phyloP scores from a whole-genome alignment of 1,140 invertebrate genomes.

The Glomeris maerens region DNA sequence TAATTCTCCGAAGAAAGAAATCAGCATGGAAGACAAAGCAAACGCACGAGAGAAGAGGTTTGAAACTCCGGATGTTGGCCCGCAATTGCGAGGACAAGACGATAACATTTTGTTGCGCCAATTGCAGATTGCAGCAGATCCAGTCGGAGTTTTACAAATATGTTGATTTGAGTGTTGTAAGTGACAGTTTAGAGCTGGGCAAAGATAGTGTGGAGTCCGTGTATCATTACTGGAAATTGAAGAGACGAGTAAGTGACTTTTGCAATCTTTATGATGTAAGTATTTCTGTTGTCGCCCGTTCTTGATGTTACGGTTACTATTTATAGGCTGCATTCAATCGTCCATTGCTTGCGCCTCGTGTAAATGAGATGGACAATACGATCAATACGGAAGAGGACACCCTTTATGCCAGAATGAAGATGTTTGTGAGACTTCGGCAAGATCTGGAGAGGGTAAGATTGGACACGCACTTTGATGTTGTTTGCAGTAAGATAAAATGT shows the following conservation, averaged over 20 bases:
- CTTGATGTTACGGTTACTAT: no score
- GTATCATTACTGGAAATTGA: constrained; percentile 91
- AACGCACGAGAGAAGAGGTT: constrained; percentile 27
- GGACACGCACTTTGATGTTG: no score
- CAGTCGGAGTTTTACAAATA: constrained; percentile 87
- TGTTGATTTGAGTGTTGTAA: constrained; percentile 59
- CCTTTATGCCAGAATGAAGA: constrained; percentile 76
- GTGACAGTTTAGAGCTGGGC: constrained; percentile 54
- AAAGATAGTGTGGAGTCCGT: constrained; percentile 66
- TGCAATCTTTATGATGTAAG: neutral
- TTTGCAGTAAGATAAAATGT: no score
- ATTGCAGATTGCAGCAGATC: constrained; percentile 72
- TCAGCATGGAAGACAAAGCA: constrained; percentile 27
- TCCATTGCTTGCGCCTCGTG: constrained; percentile 69
- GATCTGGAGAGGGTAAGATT: constrained; percentile 68
- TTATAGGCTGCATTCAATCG: constrained; percentile 63
- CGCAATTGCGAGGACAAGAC: neutral
- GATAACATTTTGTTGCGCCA: constrained; percentile 11
- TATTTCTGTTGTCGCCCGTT: neutral
- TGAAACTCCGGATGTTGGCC: neutral
- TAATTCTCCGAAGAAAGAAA: constrained; percentile 20
- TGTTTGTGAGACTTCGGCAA: constrained; percentile 86
- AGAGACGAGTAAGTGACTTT: constrained; percentile 41
- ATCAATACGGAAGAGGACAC: constrained; percentile 47
- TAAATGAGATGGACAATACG: constrained; percentile 61